These are phyloP conservation scores for Oreotrochilus melanogaster DNA, from an alignment of 2,113 vertebrate genomes.

Conservation along the genomic window DNA sequence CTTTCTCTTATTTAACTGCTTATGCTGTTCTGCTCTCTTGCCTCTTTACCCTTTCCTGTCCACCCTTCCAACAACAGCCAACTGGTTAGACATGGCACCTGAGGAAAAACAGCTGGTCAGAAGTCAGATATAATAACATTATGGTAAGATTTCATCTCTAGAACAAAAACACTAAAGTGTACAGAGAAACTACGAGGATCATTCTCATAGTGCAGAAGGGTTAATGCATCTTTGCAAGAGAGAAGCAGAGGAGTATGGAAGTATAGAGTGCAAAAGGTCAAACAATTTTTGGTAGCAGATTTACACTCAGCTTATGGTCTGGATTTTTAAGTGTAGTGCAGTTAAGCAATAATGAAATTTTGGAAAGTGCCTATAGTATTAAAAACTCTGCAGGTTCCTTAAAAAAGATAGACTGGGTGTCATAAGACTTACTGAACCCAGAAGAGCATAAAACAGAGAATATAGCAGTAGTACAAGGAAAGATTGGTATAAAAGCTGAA, in stretches of 20 bases:
- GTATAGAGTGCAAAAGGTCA: neutral
- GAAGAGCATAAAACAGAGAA: neutral
- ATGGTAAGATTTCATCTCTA: neutral
- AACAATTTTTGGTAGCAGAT: neutral
- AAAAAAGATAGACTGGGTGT: neutral
- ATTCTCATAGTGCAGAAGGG: neutral
- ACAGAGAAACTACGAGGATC: neutral
- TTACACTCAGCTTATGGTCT: neutral
- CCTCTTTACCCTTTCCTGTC: neutral
- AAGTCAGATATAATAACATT: neutral
- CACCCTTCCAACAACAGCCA: neutral
- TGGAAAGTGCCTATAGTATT: neutral
- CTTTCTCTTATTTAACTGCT: neutral
- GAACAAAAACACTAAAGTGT: neutral
- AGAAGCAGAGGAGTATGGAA: neutral
- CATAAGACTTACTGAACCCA: neutral
- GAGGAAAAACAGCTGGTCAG: neutral
- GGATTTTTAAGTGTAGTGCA: neutral
- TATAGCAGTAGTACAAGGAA: neutral
- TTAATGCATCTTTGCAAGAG: neutral
- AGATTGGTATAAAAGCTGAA: neutral
- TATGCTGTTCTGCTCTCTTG: neutral
- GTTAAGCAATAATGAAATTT: neutral
- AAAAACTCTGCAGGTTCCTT: neutral
- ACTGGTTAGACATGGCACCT: neutral